A percentile compares a stretch with the other conserved stretches of the same genome.
These are phyloP conservation scores for Kryphioiulus occultus DNA, from an alignment of 2,888 invertebrate genomes.

Conservation along the genomic window DNA sequence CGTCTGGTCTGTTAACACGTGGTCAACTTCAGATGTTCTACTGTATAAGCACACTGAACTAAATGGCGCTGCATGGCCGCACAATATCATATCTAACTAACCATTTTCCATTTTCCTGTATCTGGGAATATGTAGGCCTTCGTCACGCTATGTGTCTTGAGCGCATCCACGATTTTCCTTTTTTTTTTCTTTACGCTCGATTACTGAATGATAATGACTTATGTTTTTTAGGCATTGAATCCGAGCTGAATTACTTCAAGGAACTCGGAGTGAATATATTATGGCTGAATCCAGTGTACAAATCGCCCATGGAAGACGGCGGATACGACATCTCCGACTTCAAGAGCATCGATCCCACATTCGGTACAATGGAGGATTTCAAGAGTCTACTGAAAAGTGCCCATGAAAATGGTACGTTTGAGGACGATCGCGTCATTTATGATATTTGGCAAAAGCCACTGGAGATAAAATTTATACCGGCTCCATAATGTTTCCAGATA, in stretches of 20 bases:
- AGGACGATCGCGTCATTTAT: background rate
- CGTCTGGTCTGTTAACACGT: too few relatives aligned
- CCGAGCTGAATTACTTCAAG: conserved; percentile 59
- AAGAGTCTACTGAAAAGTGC: conserved; percentile 53
- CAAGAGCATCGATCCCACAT: conserved; percentile 60
- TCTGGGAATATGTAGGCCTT: too few relatives aligned
- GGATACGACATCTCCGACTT: conserved; percentile 63
- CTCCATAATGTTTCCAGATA: conserved; percentile 58
- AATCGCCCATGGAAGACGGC: conserved; percentile 62
- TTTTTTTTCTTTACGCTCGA: too few relatives aligned
- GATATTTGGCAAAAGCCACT: background rate
- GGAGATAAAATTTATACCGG: background rate
- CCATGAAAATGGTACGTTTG: conserved; percentile 54
- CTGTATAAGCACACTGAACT: too few relatives aligned
- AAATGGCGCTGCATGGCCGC: too few relatives aligned
- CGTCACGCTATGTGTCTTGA: too few relatives aligned
- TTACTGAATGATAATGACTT: too few relatives aligned
- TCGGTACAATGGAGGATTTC: conserved; percentile 61
- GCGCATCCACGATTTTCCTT: too few relatives aligned
- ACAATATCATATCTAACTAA: too few relatives aligned
- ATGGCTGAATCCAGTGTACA: conserved; percentile 63
- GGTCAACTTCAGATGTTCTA: too few relatives aligned
- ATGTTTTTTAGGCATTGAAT: conserved; percentile 51
- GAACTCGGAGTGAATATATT: conserved; percentile 60
- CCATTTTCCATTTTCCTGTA: too few relatives aligned